A percentile compares a stretch with the other conserved stretches of the same genome.
Evolutionary conservation across 1,140 invertebrate genomes (phyloP).

Genomic region (Pogonomyrmex californicus): DNA sequence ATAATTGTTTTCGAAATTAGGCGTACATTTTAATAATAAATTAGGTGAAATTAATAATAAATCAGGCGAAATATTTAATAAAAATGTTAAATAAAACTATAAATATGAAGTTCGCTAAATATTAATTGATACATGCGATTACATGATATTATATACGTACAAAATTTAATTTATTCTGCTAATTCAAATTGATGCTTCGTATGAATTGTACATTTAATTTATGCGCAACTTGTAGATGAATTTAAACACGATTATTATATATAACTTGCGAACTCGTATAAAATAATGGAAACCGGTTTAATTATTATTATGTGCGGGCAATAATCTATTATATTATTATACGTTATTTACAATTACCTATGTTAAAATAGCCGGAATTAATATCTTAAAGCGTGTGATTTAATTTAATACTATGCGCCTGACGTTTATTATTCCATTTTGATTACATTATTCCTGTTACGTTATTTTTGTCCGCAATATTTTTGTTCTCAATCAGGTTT

Average conservation of each 20-base stretch:
- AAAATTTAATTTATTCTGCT: conserved; percentile 4
- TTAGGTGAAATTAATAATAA: too few relatives aligned
- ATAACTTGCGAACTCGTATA: neutral
- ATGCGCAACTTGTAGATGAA: conserved; percentile 3
- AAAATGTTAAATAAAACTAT: neutral
- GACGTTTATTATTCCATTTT: conserved; percentile 25
- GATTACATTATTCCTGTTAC: neutral
- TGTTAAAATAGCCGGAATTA: conserved; percentile 30
- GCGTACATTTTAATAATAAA: too few relatives aligned
- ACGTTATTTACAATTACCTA: conserved; percentile 18
- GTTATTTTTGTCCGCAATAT: conserved; percentile 18
- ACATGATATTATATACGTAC: neutral
- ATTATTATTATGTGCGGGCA: conserved; percentile 9
- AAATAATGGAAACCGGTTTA: conserved; percentile 27
- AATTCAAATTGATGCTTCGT: neutral
- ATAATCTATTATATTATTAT: conserved; percentile 5
- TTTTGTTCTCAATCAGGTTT: conserved; percentile 48
- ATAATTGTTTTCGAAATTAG: conserved; percentile 13
- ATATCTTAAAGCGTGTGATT: neutral
- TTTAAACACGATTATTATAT: neutral
- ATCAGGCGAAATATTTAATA: neutral
- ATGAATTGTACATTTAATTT: conserved; percentile 3
- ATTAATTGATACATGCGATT: neutral
- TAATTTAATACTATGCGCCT: neutral
- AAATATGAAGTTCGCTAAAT: neutral